Conservation (phyloP, 1,140 invertebrate species). For the Lordiphosa stackelbergi region DNA sequence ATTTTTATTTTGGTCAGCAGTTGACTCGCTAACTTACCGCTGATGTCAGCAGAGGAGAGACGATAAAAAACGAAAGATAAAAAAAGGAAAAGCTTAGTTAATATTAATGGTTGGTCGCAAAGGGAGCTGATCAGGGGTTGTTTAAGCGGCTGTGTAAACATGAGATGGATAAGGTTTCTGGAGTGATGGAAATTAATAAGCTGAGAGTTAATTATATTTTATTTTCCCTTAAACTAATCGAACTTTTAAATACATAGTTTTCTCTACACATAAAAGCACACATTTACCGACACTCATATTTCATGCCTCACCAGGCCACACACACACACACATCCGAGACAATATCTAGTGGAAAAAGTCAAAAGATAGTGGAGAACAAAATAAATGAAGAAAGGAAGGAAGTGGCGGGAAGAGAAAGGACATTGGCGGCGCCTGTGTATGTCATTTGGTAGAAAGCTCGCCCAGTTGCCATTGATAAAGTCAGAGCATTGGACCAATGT, state of each 20-base stretch:
- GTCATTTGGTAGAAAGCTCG: slow-evolving; percentile 46
- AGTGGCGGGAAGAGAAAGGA: slow-evolving; percentile 1
- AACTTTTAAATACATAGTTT: slow-evolving; percentile 20
- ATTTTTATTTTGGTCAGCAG: slow-evolving; percentile 27
- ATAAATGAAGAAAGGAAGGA: slow-evolving; percentile 11
- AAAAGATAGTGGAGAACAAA: slow-evolving; percentile 47
- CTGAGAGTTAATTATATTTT: not conserved
- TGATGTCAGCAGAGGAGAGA: slow-evolving; percentile 5
- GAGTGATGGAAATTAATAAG: too few relatives aligned
- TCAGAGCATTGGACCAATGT: slow-evolving; percentile 22
- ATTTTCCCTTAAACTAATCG: slow-evolving; percentile 6
- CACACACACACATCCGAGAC: slow-evolving; percentile 22
- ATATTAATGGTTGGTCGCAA: too few relatives aligned
- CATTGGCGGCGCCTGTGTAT: slow-evolving; percentile 42
- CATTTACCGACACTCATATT: slow-evolving; percentile 53
- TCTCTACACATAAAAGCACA: slow-evolving; percentile 1
- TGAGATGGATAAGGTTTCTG: too few relatives aligned
- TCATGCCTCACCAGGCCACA: slow-evolving; percentile 53
- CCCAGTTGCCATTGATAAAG: slow-evolving; percentile 64
- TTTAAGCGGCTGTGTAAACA: too few relatives aligned
- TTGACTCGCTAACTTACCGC: not conserved
- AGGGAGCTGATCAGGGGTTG: too few relatives aligned
- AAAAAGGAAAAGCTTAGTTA: too few relatives aligned
- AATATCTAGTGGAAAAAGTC: slow-evolving; percentile 36
- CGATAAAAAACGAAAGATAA: not conserved